These are phyloP conservation scores for Andrena haemorrhoa DNA, from an alignment of 2,888 invertebrate species.

Conservation along the genomic window DNA sequence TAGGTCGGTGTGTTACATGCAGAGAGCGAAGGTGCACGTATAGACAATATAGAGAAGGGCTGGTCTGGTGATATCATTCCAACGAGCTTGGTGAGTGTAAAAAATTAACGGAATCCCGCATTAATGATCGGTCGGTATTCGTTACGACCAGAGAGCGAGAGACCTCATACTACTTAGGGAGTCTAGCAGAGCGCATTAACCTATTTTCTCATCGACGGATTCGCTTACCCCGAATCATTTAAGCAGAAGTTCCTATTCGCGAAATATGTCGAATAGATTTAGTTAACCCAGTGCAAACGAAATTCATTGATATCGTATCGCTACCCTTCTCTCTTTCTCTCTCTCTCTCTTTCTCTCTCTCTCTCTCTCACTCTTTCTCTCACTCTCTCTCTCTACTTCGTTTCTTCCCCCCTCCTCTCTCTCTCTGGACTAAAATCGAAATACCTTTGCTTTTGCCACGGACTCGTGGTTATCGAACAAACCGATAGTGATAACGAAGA, in stretches of 20 bases:
- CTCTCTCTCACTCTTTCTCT: no score
- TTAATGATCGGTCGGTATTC: slow-evolving; percentile 38
- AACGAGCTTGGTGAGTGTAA: slow-evolving; percentile 58
- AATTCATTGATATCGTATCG: slow-evolving; percentile 20
- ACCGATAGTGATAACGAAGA: slow-evolving; percentile 50
- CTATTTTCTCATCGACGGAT: slow-evolving; percentile 12
- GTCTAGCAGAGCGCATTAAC: not conserved
- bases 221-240: slow-evolving; percentile 27
- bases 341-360: no score
- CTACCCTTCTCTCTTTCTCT: no score
- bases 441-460: slow-evolving; percentile 39
- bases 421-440: slow-evolving; percentile 39
- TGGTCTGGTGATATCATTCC: slow-evolving; percentile 62
- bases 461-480: slow-evolving; percentile 41
- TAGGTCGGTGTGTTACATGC: slow-evolving; percentile 67
- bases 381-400: no score
- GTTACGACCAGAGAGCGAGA: slow-evolving; percentile 49
- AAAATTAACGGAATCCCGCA: slow-evolving; percentile 62
- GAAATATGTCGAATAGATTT: not conserved
- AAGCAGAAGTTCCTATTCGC: not conserved
- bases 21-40: slow-evolving; percentile 66
- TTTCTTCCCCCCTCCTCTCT: not conserved
- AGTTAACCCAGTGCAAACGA: slow-evolving; percentile 26
- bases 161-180: not conserved
- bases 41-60: slow-evolving; percentile 62